phyloP scores from a whole-genome alignment of 2,113 vertebrate genomes.

The Smithornis capensis region DNA sequence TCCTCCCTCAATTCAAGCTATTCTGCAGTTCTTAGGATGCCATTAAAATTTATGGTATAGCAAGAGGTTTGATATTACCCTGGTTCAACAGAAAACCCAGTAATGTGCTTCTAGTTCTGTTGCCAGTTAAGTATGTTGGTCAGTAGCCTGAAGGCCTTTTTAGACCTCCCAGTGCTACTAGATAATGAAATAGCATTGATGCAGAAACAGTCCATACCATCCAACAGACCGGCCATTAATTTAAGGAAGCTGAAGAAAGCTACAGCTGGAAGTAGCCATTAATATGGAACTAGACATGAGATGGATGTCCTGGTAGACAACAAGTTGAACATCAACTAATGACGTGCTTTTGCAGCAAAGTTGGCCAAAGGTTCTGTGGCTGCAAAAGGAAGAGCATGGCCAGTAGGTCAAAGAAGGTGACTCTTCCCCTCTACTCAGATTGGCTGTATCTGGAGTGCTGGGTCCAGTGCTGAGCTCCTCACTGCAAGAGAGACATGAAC shows the following conservation, averaged over 20 bases:
- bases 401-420: background rate
- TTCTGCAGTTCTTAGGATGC: background rate
- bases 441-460: background rate
- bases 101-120: background rate
- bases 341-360: background rate
- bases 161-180: background rate
- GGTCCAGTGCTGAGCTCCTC: background rate
- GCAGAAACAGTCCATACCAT: background rate
- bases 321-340: background rate
- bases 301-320: background rate
- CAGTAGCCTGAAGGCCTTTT: background rate
- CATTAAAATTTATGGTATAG: background rate
- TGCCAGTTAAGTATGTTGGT: background rate
- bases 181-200: background rate
- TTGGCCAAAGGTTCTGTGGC: background rate
- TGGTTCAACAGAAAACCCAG: background rate
- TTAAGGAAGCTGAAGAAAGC: background rate
- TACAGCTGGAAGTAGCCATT: background rate
- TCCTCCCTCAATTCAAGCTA: background rate
- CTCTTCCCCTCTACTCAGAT: background rate
- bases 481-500: background rate
- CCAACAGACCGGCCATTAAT: background rate
- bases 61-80: background rate
- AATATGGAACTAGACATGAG: background rate
- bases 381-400: background rate